Evolutionary conservation across 2,797 vertebrate genomes (phyloP).

Genomic region (Chelonia mydas): DNA sequence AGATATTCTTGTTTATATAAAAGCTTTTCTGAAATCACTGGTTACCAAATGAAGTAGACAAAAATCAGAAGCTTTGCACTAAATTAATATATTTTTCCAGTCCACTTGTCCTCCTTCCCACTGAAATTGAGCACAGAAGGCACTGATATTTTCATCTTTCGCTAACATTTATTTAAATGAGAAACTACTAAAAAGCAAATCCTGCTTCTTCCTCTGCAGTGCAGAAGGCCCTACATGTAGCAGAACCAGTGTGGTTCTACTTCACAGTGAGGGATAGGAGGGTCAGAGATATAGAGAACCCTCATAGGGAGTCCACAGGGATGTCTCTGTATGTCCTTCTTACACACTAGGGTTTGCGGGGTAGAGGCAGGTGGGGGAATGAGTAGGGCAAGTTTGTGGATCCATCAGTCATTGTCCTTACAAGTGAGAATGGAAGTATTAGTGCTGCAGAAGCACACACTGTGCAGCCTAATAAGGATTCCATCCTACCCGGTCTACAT

Average conservation of each 20-base stretch:
- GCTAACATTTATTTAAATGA: not conserved
- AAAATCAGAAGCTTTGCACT: not conserved
- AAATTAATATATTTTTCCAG: not conserved
- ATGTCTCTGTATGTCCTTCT: not conserved
- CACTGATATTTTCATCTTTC: not conserved
- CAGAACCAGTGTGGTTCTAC: not conserved
- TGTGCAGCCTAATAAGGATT: not conserved
- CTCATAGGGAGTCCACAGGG: not conserved
- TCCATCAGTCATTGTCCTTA: not conserved
- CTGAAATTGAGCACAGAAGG: not conserved
- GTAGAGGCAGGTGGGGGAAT: not conserved
- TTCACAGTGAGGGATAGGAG: not conserved
- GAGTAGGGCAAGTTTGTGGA: not conserved
- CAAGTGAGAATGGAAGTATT: not conserved
- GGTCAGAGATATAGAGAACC: not conserved
- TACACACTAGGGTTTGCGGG: not conserved
- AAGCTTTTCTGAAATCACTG: not conserved
- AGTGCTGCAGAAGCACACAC: not conserved
- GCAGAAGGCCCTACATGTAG: not conserved
- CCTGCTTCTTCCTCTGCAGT: not conserved
- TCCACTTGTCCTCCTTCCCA: not conserved
- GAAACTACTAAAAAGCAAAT: not conserved
- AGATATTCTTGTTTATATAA: not conserved
- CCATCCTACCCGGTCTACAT: not conserved
- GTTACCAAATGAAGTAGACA: not conserved